phyloP scores from a whole-genome alignment of 2,797 vertebrate genomes.

The Pseudochromis fuscus region DNA sequence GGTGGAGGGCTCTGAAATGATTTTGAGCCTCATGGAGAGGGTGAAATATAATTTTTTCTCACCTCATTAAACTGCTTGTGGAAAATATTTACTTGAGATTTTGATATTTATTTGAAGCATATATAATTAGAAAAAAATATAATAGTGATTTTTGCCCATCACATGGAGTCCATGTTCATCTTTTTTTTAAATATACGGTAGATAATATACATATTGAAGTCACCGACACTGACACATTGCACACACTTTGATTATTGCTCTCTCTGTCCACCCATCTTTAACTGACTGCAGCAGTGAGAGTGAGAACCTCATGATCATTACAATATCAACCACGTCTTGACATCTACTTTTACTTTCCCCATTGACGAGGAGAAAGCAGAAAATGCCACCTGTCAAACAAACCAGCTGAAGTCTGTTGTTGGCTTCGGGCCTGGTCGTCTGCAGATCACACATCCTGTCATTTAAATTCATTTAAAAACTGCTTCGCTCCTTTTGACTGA shows the following conservation, averaged over 20 bases:
- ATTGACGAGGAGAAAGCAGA: conserved; percentile 13
- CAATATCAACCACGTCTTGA: conserved; percentile 51
- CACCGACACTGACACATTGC: neutral
- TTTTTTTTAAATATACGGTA: neutral
- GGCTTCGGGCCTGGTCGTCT: neutral
- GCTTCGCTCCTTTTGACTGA: neutral
- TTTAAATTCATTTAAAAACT: neutral
- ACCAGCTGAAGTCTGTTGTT: conserved; percentile 1
- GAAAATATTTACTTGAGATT: neutral
- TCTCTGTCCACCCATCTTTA: conserved; percentile 35
- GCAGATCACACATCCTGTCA: neutral
- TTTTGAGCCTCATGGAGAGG: too few species aligned
- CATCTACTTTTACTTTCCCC: conserved; percentile 48
- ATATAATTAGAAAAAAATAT: neutral
- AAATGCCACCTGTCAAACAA: conserved; percentile 36
- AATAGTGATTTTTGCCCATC: neutral
- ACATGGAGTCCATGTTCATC: too few species aligned
- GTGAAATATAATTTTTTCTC: neutral
- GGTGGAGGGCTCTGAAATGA: too few species aligned
- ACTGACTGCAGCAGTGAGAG: conserved; percentile 40
- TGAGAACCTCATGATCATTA: conserved; percentile 42
- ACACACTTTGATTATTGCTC: conserved; percentile 17
- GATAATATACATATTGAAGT: conserved; percentile 12
- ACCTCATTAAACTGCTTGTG: conserved; percentile 2
- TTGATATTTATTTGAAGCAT: conserved; percentile 13